Conservation (phyloP, 64 coral and sea anemone genomes). For the Montipora foliosa region DNA sequence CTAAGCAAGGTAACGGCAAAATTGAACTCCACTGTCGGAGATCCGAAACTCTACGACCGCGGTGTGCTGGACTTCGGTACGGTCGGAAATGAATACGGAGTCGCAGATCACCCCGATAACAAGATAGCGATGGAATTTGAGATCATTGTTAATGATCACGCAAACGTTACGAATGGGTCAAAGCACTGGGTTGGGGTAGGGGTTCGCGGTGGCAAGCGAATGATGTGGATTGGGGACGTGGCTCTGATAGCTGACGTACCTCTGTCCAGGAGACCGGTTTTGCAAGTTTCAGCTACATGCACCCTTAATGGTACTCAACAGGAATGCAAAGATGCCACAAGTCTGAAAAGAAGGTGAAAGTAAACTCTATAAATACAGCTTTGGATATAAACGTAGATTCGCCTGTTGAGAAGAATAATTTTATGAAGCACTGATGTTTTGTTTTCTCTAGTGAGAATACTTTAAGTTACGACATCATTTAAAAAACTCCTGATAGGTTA, state of each 20-base stretch:
- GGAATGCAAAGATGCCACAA: conserved; percentile 56
- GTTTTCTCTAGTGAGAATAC: too few species aligned
- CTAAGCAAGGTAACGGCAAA: conserved; percentile 8
- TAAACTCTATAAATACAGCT: too few species aligned
- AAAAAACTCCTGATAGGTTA: too few species aligned
- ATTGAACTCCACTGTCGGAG: conserved; percentile 78
- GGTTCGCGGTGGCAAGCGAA: conserved; percentile 81
- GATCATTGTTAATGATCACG: conserved; percentile 86
- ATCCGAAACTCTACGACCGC: conserved; percentile 67
- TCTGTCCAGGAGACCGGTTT: conserved; percentile 66
- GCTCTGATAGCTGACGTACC: conserved; percentile 70
- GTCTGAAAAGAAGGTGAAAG: conserved; percentile 52
- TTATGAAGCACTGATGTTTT: too few species aligned
- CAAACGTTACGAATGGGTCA: conserved; percentile 79
- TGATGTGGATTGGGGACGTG: conserved; percentile 97
- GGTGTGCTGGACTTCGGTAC: conserved; percentile 79
- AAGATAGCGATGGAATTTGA: conserved; percentile 80
- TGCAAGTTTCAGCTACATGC: conserved; percentile 60
- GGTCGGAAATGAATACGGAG: conserved; percentile 33
- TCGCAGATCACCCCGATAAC: conserved; percentile 28
- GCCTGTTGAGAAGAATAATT: too few species aligned
- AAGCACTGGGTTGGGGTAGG: conserved; percentile 91
- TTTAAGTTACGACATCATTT: too few species aligned
- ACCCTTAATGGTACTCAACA: background rate
- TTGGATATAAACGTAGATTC: too few species aligned